Base-by-base conservation (phyloP, 2,797 vertebrate species). In the Platalea minor region DNA sequence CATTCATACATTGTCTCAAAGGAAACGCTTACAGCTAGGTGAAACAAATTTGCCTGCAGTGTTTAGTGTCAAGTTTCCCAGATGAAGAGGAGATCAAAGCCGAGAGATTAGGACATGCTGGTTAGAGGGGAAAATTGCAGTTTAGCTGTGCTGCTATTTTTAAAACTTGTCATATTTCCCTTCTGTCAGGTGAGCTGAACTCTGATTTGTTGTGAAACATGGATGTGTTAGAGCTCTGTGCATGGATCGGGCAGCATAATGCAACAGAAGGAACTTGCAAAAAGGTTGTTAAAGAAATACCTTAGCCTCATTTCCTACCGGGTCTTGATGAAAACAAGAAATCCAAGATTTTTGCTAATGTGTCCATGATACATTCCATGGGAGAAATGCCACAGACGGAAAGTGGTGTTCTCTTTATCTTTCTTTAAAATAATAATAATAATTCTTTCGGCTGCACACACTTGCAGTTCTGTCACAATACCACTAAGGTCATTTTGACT, bases 121-220 rank as follows among this genome's bases (percentile, higher is more conserved):
- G 85, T 89, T 96, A 95, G 90, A 91, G 90, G 67, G 90, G 90
- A 76, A 96, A 95, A 96, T 96, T 95, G 85, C 70, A 80, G 93
- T 95, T 95, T 94, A 95, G 65, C 67, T 82, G 65, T 91, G 90
- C 84, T 96, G 78, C 93, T 95, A 91, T 96, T 96, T 96, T 95
- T 90, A 93, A 89, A 94, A 90, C 83, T 88, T 95, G 95, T 96
- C 91, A 90, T 81, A 50, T 70, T 91, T 94, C 63, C 48, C 43
- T 79, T 90, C 67, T 95, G 63, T 91, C 83, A 95, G 95, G 91
- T 96, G 94, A 94, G 77, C 63, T 74, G 77, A 90, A 69, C 93
- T 75, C 45, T 69, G 93, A 63, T 81, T 59, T 90, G 80, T 82
- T 78, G 93, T 85, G 93, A 85, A 97, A 91, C 37, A 8, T 5